phyloP scores from a whole-genome alignment of 2,797 vertebrate genomes.

The Vireo griseus region DNA sequence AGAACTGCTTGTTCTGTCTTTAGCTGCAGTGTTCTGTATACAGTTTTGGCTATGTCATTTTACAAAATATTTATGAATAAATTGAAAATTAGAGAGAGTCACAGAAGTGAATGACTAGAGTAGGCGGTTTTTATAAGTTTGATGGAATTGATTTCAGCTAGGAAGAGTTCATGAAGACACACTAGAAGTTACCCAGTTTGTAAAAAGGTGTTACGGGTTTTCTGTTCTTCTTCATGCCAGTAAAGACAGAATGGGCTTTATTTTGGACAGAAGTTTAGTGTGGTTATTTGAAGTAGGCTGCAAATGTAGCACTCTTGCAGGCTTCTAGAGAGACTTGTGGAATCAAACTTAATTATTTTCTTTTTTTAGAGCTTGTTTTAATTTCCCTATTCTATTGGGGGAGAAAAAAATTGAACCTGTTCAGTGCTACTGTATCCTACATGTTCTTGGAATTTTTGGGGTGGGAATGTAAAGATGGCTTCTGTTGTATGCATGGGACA shows the following conservation, averaged over 20 bases:
- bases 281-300: background rate
- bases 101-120: background rate
- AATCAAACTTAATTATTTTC: background rate
- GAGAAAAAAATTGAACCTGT: background rate
- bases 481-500: fast-evolving
- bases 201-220: background rate
- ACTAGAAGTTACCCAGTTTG: background rate
- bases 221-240: background rate
- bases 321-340: background rate
- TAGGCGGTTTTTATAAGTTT: background rate
- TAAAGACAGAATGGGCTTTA: background rate
- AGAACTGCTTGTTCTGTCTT: background rate
- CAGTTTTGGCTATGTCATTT: background rate
- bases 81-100: background rate
- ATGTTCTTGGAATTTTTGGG: background rate
- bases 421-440: background rate
- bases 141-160: background rate
- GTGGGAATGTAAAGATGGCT: background rate
- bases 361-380: background rate
- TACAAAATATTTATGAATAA: background rate
- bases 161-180: background rate
- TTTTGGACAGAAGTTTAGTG: background rate
- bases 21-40: background rate
- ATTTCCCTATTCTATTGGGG: background rate
- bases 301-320: background rate